Evolutionary conservation across 2,797 vertebrate species (phyloP).

Genomic region (Phrynocephalus forsythii): DNA sequence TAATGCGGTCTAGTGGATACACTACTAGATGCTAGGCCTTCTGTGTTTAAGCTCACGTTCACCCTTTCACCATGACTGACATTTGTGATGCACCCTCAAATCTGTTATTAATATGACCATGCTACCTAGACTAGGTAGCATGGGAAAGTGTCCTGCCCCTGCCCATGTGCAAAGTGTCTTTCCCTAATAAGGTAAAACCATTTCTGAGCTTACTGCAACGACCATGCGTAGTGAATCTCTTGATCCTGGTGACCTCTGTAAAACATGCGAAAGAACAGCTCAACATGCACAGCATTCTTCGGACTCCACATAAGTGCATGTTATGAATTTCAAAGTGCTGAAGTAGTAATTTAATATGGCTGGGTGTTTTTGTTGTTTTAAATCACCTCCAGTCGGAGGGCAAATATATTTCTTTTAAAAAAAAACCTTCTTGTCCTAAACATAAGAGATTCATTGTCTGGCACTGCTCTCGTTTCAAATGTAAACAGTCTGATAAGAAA

Average conservation of each 20-base stretch:
- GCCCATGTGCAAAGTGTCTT: background rate
- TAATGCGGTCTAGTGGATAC: background rate
- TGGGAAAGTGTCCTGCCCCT: background rate
- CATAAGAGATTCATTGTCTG: slow-evolving; percentile 18
- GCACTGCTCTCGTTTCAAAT: slow-evolving; percentile 12
- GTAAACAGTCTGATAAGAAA: slow-evolving; percentile 13
- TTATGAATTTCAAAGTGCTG: slow-evolving; percentile 29
- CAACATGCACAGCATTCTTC: background rate
- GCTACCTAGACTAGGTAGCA: background rate
- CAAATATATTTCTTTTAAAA: background rate
- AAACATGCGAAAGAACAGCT: background rate
- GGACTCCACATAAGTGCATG: background rate
- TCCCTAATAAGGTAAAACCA: background rate
- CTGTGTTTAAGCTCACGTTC: background rate
- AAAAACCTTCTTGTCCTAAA: slow-evolving; percentile 1
- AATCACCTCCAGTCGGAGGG: background rate
- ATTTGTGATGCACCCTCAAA: background rate
- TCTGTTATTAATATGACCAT: background rate
- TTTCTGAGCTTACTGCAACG: background rate
- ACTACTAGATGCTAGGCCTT: background rate
- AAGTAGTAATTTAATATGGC: slow-evolving; percentile 7
- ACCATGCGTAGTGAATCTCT: background rate
- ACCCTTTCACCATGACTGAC: background rate
- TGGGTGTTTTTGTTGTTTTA: background rate
- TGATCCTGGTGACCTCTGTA: background rate